Base-by-base conservation (phyloP, 2,888 invertebrate genomes). In the Acronicta aceris region DNA sequence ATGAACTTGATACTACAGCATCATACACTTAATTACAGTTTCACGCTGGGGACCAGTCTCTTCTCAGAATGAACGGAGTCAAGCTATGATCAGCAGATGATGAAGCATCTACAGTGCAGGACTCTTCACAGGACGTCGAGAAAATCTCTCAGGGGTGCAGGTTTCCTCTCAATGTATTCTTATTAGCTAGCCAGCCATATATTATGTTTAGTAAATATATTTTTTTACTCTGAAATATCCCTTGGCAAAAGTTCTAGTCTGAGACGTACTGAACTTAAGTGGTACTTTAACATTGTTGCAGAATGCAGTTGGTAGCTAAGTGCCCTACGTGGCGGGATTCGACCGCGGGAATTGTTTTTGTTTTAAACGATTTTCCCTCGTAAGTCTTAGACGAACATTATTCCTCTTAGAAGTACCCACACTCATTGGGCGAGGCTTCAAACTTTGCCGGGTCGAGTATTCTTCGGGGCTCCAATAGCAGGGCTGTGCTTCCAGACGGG, bases 231-330 rank as follows among this genome's bases (percentile, higher is more conserved):
- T 38, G 49, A 48, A 65, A 16, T 21, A 38, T 12, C 17, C 21
- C 17, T 2, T 10, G 47, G 43, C 36, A 45, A 41, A 46, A 59
- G 45, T 48, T 55, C 47, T 43, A n/a, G 41, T 59, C 25, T 48
- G 61, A 60, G 57, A 65, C 51, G 51, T 58, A 4, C 21, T n/a
- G n/a, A n/a, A 21, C 41, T 62, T 47, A 65, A 74, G 59, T 60
- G 53, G 46, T 53, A 42, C 61, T 62, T 53, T 49, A 62, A 72
- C 57, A 62, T 48, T 30, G 9, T 42, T 57, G 59, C 47, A 71
- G 59, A 67, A 71, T 75, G 62, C 76, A 74, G 54, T 59, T 55
- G 49, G 45, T 56, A n/a, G n/a, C n/a, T n/a, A 59, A 75, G 56
- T 65, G 71, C 27, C 27, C 13, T 27, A 21, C 49, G 21, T 48